Evolutionary conservation across 2,888 invertebrate genomes (phyloP), one percentile per base, ranked within the genome.

Genomic region (Unio pictorum): DNA sequence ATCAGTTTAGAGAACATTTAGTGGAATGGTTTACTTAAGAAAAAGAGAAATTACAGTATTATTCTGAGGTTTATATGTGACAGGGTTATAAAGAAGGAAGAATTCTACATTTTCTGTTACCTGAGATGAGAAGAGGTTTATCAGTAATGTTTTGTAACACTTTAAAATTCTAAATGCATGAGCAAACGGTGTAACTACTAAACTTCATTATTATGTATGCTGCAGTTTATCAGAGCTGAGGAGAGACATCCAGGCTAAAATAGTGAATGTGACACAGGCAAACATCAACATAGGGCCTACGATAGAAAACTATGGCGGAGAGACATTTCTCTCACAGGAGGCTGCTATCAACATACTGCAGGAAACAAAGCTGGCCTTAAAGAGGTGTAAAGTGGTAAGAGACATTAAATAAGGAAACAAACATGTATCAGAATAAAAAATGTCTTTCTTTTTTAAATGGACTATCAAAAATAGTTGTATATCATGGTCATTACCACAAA

Each of bases 261-360:
- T 99, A 79, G 96, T 97, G 4, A 95, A 95, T 0, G 93, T 96
- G 68, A 95, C 96, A 0, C 85, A 85, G 69, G 81, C 86, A 2
- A 97, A 97, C 88, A 95, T 97, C 72, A 97, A 97, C 88, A 96
- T 97, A 75, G 96, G 90, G 18, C 87, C 86, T 26, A 80, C 79
- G 6, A 96, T 97, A 61, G 98, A 98, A 90, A 96, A 97, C 90
- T 98, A 96, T 87, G 98, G 97, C 3, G 98, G 97, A 0, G 98
- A 99, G 91, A 99, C 88, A 7, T 89, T 89, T 74, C 92, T 99
- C 0, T 97, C 97, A 1, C 98, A 98, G 89, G 96, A 97, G 87
- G 92, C 98, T 4, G 97, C 97, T 0, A 95, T 97, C 78, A 95
- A 94, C 84, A 93, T 99, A 86, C 91, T 99, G 59, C 96, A 95